Conservation (phyloP, 2,888 invertebrate genomes). For the Ectobius pallidus region DNA sequence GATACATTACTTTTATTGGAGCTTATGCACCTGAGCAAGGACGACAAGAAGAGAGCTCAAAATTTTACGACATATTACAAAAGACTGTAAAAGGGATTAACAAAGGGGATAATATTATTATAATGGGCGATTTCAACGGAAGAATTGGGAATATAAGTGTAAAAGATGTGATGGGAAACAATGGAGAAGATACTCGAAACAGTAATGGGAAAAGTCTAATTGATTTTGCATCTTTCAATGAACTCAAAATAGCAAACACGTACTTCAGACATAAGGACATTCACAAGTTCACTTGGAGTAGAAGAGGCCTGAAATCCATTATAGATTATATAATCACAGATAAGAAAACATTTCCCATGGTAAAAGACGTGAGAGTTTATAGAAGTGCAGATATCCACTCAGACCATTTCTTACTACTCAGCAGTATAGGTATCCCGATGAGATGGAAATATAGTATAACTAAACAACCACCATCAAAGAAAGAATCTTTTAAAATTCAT, state of each 20-base stretch:
- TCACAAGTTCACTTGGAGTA: background rate
- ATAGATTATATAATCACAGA: background rate
- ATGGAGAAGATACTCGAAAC: background rate
- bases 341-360: background rate
- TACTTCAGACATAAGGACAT: conserved; percentile 10
- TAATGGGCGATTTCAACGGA: background rate
- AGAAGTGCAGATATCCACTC: background rate
- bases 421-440: too few species aligned
- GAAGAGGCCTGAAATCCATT: background rate
- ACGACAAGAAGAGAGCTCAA: too few species aligned
- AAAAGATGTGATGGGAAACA: background rate
- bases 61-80: background rate
- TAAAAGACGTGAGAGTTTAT: background rate
- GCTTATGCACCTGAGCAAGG: background rate
- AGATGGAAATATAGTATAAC: too few species aligned
- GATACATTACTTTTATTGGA: too few species aligned
- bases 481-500: too few species aligned
- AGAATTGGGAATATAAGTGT: background rate
- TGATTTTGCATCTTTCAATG: background rate
- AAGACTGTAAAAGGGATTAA: background rate
- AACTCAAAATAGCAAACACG: background rate
- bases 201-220: background rate
- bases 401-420: background rate
- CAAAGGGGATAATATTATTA: background rate
- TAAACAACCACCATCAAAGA: too few species aligned